Base-by-base conservation (phyloP, 2,888 invertebrate species). In the Myopa tessellatipennis region DNA sequence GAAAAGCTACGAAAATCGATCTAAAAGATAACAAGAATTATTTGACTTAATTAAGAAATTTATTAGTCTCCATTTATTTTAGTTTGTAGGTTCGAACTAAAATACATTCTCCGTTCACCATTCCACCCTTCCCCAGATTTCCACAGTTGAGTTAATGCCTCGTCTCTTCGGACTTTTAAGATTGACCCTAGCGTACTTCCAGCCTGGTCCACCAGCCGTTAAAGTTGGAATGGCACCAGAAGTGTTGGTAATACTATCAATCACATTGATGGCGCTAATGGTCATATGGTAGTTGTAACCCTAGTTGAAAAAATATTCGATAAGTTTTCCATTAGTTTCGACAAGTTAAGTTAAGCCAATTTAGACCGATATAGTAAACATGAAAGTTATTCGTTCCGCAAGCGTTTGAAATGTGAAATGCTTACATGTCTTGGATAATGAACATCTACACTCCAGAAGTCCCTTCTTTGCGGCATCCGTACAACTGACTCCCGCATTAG, bases 131-230 rank as follows among this genome's bases (percentile, higher is more conserved):
- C 85, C 85, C 78, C 80, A 85, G 77, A 85, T 81, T 80, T 85
- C 84, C 14, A 87, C 78, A 67, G 84, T 85, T 4, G 86, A 82
- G 80, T 87, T 81, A 6, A 87, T 55, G 16, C 86, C 85, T 0
- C 70, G 72, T 68, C 67, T 76, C 26, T 79, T 77, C 68, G 77
- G 80, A 34, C 85, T 78, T n/a, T 77, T 81, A 0, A 86, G 81
- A 60, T 83, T 82, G 38, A 86, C 10, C 38, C 76, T 78, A 52
- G 76, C 81, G 18, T 40, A 82, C 14, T 78, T 82, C 4, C 8
- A 81, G n/a, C 80, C 79, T 0, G 83, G 83, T 60, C 87, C 87
- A 45, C 87, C 87, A 8, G 83, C 82, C 70, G 40, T 80, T 0
- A 87, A 75, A 6, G 52, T 79, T 16, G 84, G 79, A 0, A 38